A percentile compares a stretch with the other conserved stretches of the same genome.
Conservation (phyloP, 2,888 invertebrate species). For the Psylliodes chrysocephalus region DNA sequence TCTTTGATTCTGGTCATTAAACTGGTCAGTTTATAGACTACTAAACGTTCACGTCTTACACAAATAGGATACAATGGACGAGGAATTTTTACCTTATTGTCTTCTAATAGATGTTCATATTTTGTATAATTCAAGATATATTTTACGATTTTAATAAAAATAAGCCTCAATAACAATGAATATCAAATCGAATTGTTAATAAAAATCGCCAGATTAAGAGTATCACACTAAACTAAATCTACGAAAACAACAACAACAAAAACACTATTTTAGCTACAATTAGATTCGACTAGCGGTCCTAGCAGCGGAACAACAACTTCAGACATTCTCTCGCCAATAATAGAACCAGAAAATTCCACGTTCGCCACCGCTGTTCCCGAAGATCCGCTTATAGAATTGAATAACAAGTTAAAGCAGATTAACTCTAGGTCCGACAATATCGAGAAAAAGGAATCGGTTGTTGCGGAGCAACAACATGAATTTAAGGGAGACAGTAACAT, state of each 20-base stretch:
- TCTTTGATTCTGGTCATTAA: too few relatives aligned
- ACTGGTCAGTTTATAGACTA: too few relatives aligned
- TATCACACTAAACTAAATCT: neutral
- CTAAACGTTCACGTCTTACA: too few relatives aligned
- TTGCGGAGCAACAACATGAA: constrained; percentile 27
- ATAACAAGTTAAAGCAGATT: constrained; percentile 72
- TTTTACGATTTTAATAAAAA: too few relatives aligned
- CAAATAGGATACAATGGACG: too few relatives aligned
- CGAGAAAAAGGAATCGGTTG: constrained; percentile 32
- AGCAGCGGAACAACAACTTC: constrained; percentile 58
- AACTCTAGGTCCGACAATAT: constrained; percentile 63
- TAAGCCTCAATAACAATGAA: too few relatives aligned
- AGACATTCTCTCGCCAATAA: constrained; percentile 60
- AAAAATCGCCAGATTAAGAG: constrained; percentile 15
- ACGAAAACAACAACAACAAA: neutral
- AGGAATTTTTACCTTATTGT: too few relatives aligned
- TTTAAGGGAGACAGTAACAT: constrained; percentile 26
- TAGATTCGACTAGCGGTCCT: constrained; percentile 52
- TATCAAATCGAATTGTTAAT: too few relatives aligned
- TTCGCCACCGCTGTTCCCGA: constrained; percentile 26
- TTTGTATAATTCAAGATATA: too few relatives aligned
- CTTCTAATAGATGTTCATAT: too few relatives aligned
- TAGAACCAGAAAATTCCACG: constrained; percentile 48
- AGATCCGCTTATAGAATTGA: constrained; percentile 68
- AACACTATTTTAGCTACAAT: constrained; percentile 44